Percentiles rank a stretch among this genome's conserved stretches.
phyloP scores from a whole-genome alignment of 2,888 invertebrate genomes.

The Drosophila parthenogenetica region DNA sequence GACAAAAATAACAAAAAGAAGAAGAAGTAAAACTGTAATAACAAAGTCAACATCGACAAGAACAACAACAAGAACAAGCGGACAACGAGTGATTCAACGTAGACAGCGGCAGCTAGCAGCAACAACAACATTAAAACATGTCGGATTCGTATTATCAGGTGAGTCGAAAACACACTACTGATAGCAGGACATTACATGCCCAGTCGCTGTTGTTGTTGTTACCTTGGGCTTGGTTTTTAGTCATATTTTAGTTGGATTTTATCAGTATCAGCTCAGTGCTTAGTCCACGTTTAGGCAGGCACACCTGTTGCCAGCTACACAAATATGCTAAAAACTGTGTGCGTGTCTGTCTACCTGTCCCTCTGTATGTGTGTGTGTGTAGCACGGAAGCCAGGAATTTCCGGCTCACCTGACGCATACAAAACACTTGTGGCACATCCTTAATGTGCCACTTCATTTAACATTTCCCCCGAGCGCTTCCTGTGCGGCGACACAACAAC shows the following conservation, averaged over 20 bases:
- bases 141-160: slow-evolving; percentile 85
- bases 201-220: slow-evolving; percentile 24
- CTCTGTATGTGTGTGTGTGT: slow-evolving; percentile 18
- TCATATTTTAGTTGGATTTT: slow-evolving; percentile 26
- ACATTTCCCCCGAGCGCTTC: slow-evolving; percentile 40
- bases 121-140: slow-evolving; percentile 75
- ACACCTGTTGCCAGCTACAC: slow-evolving; percentile 55
- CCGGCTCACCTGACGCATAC: slow-evolving; percentile 67
- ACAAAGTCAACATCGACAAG: slow-evolving; percentile 33
- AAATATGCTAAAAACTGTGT: background rate
- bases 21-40: slow-evolving; percentile 31
- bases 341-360: background rate
- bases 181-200: slow-evolving; percentile 54
- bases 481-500: slow-evolving; percentile 26
- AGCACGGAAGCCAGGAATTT: slow-evolving; percentile 50
- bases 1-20: slow-evolving; percentile 54
- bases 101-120: slow-evolving; percentile 33
- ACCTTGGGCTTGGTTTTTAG: slow-evolving; percentile 21
- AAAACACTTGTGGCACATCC: slow-evolving; percentile 62
- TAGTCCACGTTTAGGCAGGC: slow-evolving; percentile 17
- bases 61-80: slow-evolving; percentile 33
- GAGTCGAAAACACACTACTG: slow-evolving; percentile 55
- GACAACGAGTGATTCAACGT: slow-evolving; percentile 48
- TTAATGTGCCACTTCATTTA: slow-evolving; percentile 41
- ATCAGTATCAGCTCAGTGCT: slow-evolving; percentile 25